Base-by-base conservation (phyloP, 2,888 invertebrate species). In the Tachina grossa region DNA sequence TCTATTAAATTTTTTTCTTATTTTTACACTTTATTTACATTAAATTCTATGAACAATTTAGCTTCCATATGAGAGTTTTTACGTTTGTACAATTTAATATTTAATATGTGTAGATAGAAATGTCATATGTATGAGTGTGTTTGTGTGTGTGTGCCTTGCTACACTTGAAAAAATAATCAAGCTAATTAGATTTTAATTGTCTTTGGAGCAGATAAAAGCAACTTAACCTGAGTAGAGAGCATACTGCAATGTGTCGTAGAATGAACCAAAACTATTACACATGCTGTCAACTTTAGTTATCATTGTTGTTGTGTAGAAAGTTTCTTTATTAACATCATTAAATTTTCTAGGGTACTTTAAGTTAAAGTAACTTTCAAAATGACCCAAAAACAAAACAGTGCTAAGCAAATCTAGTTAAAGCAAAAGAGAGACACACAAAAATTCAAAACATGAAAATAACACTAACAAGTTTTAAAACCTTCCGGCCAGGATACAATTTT, bases 1-100 rank as follows among this genome's bases (percentile, higher is more conserved):
- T 49, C 75, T 31, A 16, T 41, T 63, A 31, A 11, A 1, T 41
- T 59, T 10, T 75, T 69, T 39, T 55, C 31, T 74, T 69, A 11
- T 49, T 51, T 49, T 41, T 43, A 22, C 11, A 49, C 75, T 65
- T 76, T 76, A 45, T 75, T 68, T 69, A 63, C 51, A 31, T 57
- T 74, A 65, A 22, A 79, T 79, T 75, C 76, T 76, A 65, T 72
- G 71, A 85, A 79, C 85, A 78, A 82, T 83, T 83, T 83, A 72
- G 57, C 11, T 31, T 22, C 13, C 8, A 5, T 13, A 55, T 2
- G 55, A 8, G 31, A 19, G 51, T 55, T 59, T 43, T 19, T 16
- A 16, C 53, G 47, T 43, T 11, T 53, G 47, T 76, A 57, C 31
- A 14, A 59, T 31, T 14, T 43, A 68, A 57, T 49, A 11, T 11